These are phyloP conservation scores for Sturmia bella DNA, from an alignment of 2,888 invertebrate genomes.

Conservation along the genomic window DNA sequence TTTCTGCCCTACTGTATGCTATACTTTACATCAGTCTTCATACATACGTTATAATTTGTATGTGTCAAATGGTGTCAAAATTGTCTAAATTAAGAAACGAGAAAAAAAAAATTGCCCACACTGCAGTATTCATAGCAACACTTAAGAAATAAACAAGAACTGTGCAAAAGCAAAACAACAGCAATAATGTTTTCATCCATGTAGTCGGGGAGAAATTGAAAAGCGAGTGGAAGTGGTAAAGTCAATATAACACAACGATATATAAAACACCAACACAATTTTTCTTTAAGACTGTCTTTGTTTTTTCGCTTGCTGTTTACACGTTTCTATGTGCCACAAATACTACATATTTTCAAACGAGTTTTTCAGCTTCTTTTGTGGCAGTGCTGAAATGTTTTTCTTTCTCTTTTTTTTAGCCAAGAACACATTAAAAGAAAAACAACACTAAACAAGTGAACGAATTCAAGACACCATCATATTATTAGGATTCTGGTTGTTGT, in stretches of 20 bases:
- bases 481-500: conserved; percentile 33
- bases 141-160: not conserved
- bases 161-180: conserved; percentile 3
- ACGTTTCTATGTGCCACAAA: conserved; percentile 19
- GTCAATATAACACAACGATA: not conserved
- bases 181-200: no score
- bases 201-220: not conserved
- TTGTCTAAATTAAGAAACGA: conserved; percentile 27
- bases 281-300: not conserved
- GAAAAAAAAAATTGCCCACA: not conserved
- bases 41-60: conserved; percentile 15
- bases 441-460: conserved; percentile 30
- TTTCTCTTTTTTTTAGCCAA: not conserved
- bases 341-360: conserved; percentile 1
- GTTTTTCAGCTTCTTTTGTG: conserved; percentile 30
- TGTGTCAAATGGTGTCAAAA: conserved; percentile 62
- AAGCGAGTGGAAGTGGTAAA: not conserved
- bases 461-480: conserved; percentile 34
- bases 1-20: not conserved
- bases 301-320: not conserved
- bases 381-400: not conserved
- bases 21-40: not conserved
- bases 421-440: conserved; percentile 31
- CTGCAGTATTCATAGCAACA: conserved; percentile 3
- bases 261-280: conserved; percentile 18